phyloP scores from a whole-genome alignment of 2,797 vertebrate species.

The Enteromius fasciolatus region DNA sequence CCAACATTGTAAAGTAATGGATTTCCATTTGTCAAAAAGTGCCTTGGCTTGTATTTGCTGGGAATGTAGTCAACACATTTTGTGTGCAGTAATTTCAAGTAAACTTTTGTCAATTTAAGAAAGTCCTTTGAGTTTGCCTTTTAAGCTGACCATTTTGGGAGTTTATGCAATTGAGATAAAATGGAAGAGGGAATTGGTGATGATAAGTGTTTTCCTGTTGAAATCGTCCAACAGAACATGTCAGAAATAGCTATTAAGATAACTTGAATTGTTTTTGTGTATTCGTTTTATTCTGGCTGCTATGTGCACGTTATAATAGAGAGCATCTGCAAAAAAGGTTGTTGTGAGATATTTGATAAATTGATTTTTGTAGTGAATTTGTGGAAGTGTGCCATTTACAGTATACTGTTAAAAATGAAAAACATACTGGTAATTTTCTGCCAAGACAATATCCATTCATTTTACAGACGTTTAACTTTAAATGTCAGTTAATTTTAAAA shows the following conservation, averaged over 20 bases:
- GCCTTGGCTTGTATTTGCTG: background rate
- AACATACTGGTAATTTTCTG: background rate
- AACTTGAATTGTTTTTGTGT: background rate
- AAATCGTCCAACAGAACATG: background rate
- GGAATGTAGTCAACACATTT: background rate
- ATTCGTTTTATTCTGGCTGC: background rate
- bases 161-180: slow-evolving; percentile 13
- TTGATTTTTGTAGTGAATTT: background rate
- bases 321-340: background rate
- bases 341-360: background rate
- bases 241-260: background rate
- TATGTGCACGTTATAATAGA: background rate
- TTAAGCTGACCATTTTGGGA: background rate
- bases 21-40: background rate
- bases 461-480: background rate
- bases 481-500: background rate
- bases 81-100: background rate
- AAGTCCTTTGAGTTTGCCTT: background rate
- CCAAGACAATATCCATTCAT: background rate
- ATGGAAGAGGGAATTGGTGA: slow-evolving; percentile 8
- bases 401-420: background rate
- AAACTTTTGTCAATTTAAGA: background rate
- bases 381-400: background rate
- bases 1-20: too few species aligned
- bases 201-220: slow-evolving; percentile 3